A percentile compares a stretch with the other conserved stretches of the same genome.
Conservation (phyloP, 2,113 vertebrate genomes). For the Paramormyrops kingsleyae region DNA sequence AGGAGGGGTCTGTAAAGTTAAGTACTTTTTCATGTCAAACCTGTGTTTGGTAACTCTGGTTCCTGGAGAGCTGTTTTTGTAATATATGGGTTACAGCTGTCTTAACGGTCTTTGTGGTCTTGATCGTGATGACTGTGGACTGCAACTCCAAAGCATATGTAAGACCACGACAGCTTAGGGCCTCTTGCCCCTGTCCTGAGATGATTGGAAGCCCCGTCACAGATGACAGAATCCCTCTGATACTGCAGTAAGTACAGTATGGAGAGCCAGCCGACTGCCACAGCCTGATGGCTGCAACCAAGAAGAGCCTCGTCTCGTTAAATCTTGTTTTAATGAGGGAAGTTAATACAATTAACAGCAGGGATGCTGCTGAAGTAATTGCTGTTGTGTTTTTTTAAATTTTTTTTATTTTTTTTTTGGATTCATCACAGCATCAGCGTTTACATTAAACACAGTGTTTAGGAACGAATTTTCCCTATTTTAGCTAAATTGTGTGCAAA, state of each 20-base stretch:
- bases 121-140: not conserved
- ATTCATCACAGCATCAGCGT: not conserved
- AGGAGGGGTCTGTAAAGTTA: not conserved
- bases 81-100: not conserved
- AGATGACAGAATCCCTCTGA: not conserved
- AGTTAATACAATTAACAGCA: not conserved
- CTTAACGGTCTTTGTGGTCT: not conserved
- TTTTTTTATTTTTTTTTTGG: not conserved
- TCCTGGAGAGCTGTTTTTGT: not conserved
- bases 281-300: not conserved
- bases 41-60: not conserved
- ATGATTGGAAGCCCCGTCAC: not conserved
- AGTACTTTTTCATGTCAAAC: not conserved
- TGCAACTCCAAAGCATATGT: not conserved
- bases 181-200: not conserved
- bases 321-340: not conserved
- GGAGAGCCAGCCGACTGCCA: not conserved
- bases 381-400: not conserved
- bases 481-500: not conserved
- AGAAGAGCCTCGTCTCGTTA: not conserved
- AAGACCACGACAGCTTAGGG: not conserved
- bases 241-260: not conserved
- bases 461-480: not conserved
- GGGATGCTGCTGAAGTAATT: conserved; percentile 5
- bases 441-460: not conserved